Evolutionary conservation across 2,797 vertebrate genomes (phyloP).

Genomic region (Nasua narica): DNA sequence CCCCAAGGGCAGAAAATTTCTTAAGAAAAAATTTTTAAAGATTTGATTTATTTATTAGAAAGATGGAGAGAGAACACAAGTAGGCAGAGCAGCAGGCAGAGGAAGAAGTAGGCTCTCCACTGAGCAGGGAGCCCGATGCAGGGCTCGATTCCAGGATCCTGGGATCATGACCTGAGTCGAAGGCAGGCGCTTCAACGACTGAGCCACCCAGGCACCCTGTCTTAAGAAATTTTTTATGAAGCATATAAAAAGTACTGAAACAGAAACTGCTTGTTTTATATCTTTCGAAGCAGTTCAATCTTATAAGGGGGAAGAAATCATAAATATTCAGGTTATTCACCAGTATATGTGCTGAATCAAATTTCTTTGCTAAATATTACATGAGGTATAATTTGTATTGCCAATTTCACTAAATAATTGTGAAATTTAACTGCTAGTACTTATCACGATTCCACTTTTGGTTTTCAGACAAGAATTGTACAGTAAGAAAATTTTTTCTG

Average conservation of each 20-base stretch:
- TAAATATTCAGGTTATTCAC: background rate
- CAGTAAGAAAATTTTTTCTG: background rate
- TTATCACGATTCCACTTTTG: background rate
- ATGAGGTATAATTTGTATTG: background rate
- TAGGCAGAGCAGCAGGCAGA: no score
- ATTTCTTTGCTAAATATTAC: background rate
- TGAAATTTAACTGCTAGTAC: fast-evolving
- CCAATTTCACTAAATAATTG: background rate
- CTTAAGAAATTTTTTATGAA: background rate
- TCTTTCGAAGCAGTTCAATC: background rate
- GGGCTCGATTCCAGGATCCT: no score
- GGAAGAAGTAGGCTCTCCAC: no score
- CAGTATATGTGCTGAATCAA: background rate
- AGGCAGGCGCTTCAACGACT: no score
- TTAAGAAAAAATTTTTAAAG: background rate
- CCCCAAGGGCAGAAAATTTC: slow-evolving; percentile 12
- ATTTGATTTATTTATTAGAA: no score
- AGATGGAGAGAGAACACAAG: no score
- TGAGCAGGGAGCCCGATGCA: no score
- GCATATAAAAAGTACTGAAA: background rate
- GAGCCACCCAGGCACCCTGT: background rate
- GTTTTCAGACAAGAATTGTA: background rate
- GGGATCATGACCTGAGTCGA: no score
- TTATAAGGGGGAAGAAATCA: background rate
- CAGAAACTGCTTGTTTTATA: background rate